Evolutionary conservation across 2,113 vertebrate species (phyloP), one percentile per base, ranked within the genome.

Genomic region (Hoplias malabaricus): DNA sequence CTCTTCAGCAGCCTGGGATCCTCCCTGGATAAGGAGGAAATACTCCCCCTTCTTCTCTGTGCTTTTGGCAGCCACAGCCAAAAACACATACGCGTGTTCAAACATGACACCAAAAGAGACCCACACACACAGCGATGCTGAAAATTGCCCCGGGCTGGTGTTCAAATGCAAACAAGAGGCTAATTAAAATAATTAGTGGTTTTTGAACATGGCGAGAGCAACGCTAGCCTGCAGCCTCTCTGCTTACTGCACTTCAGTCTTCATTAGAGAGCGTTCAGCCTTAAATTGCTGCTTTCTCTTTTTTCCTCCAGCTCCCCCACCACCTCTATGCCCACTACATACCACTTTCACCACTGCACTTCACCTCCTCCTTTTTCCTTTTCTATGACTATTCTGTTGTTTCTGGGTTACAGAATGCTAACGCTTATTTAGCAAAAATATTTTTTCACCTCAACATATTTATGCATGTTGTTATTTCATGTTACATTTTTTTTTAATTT

Each of bases 171-270:
- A 87, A 85, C 77, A 81, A 82, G 67, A 73, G 69, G 66, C 86
- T 89, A 88, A 91, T 91, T 90, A 89, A 85, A 87, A 85, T 89
- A 90, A 92, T 90, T 86, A 86, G 79, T 66, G 67, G 82, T 86
- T 82, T 87, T 82, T 77, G 57, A 72, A 81, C 80, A 78, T 78
- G 79, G 83, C 61, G 65, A 82, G 77, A 82, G 50, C 38, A 14
- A 67, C 69, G 83, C 48, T 78, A 74, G 67, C 33, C 73, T 75
- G 46, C 57, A 72, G 57, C 43, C 14, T n/a, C 25, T 6, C n/a
- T 65, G 54, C 34, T 48, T 40, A 78, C 83, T 86, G 80, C 81
- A 81, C 54, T n/a, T 21, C 78, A 73, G 61, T 54, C 83, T 74
- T 88, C 84, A 85, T 87, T 84, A 86, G 69, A 74, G 65, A 19